Conservation (phyloP, 2,113 vertebrate species). For the Epinephelus moara region DNA sequence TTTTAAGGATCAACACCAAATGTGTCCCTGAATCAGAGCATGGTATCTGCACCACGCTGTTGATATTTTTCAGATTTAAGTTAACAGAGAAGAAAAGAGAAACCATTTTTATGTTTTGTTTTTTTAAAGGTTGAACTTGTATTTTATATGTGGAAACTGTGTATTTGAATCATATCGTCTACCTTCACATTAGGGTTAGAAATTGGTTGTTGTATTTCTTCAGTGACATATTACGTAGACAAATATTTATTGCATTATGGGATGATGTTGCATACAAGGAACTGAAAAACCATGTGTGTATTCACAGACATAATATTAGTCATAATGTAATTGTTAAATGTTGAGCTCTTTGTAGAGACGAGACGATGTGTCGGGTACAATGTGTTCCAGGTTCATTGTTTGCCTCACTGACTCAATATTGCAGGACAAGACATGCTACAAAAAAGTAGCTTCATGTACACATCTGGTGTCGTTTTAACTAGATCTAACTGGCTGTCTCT, state of each 20-base stretch:
- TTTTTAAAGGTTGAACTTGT: neutral
- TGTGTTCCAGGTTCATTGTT: constrained; percentile 10
- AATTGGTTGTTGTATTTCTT: neutral
- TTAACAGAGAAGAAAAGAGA: neutral
- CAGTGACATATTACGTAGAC: neutral
- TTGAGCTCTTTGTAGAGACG: neutral
- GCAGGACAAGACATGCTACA: neutral
- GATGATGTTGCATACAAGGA: neutral
- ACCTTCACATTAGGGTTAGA: neutral
- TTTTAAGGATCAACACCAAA: neutral
- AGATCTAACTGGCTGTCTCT: neutral
- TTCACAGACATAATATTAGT: neutral
- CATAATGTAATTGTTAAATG: too few species aligned
- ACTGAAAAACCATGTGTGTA: neutral
- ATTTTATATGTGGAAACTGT: neutral
- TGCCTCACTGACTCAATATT: neutral
- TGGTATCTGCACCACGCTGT: neutral
- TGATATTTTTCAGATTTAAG: neutral
- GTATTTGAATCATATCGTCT: neutral
- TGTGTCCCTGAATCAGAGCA: too few species aligned
- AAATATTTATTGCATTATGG: neutral
- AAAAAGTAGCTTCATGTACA: neutral
- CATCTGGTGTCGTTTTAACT: neutral
- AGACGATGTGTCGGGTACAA: neutral
- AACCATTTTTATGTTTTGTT: neutral